Base-by-base conservation (phyloP, 2,113 vertebrate species). In the Capra hircus region DNA sequence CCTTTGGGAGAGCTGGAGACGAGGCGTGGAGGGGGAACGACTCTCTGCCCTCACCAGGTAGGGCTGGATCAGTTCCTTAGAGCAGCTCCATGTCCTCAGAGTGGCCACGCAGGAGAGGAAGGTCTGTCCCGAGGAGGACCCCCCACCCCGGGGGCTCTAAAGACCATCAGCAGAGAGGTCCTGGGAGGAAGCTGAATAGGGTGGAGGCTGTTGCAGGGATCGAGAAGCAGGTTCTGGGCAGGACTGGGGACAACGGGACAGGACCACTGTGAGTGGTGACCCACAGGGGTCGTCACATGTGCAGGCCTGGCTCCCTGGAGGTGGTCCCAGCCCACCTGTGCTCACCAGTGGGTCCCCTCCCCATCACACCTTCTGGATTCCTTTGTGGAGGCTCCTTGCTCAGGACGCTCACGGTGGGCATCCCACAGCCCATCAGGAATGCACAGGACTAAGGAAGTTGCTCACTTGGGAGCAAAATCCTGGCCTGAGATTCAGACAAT, bases 381-480 rank as follows among this genome's bases (percentile, higher is more conserved):
- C 33, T 50, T 19, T 28, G 6, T 83, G 59, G 21, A 52, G 30
- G 28, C 40, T 64, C 19, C 40, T 25, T 36, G 89, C 74, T 40
- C 25, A 40, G 16, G 57, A 45, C 6, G 0, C 30, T 13, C 4
- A 3, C 0, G 0, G 36, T 5, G n/a, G 50, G 53, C 36, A 6
- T 53, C 59, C 36, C 81, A 74, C 30, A 45, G 30, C 7, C 74
- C 17, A 9, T 12, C 11, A 64, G 48, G 60, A 77, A 45, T 30
- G 74, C 60, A 82, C 30, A 33, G 33, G 19, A 3, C 5, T 87
- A 12, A 88, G 53, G 40, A 83, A 52, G 3, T 6, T 55, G 23
- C 81, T 71, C 52, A 6, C 43, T 36, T 60, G 28, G 53, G 7
- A 82, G n/a, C 60, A 92, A 74, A 92, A 43, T 3, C 21, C 40